A percentile compares a stretch with the other conserved stretches of the same genome.
Conservation (phyloP, 1,140 invertebrate genomes). For the Lethrus apterus region DNA sequence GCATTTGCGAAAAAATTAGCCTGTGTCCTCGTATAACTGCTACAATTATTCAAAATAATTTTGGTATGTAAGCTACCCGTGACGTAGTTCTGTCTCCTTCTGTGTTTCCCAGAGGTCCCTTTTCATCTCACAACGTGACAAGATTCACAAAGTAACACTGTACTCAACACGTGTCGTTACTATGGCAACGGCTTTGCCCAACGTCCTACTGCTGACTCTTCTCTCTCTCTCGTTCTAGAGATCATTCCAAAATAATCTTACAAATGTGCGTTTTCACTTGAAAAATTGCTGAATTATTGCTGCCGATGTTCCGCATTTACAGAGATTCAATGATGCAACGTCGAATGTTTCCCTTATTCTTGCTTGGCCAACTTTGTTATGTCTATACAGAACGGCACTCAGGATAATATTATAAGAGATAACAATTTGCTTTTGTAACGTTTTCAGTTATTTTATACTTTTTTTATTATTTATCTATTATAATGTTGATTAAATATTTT, state of each 20-base stretch:
- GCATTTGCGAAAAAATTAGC: too few species aligned
- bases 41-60: too few species aligned
- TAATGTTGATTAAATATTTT: too few species aligned
- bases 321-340: too few species aligned
- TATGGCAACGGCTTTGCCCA: conserved; percentile 38
- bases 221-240: conserved; percentile 29
- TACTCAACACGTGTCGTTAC: conserved; percentile 42
- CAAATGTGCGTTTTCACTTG: conserved; percentile 27
- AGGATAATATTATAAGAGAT: too few species aligned
- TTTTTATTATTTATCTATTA: too few species aligned
- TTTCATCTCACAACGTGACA: conserved; percentile 42
- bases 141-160: conserved; percentile 41
- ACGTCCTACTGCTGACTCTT: conserved; percentile 28
- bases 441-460: too few species aligned
- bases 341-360: too few species aligned
- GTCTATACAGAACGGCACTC: too few species aligned
- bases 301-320: conserved; percentile 1
- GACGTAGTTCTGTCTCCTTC: conserved; percentile 28
- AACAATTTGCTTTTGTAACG: too few species aligned
- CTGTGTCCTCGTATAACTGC: too few species aligned
- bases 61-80: conserved; percentile 10
- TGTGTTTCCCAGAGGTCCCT: conserved; percentile 37
- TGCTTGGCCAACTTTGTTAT: too few species aligned
- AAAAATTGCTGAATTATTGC: conserved; percentile 22
- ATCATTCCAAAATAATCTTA: conserved; percentile 34